Conservation (phyloP, 1,140 invertebrate species). For the Metaphire vulgaris region DNA sequence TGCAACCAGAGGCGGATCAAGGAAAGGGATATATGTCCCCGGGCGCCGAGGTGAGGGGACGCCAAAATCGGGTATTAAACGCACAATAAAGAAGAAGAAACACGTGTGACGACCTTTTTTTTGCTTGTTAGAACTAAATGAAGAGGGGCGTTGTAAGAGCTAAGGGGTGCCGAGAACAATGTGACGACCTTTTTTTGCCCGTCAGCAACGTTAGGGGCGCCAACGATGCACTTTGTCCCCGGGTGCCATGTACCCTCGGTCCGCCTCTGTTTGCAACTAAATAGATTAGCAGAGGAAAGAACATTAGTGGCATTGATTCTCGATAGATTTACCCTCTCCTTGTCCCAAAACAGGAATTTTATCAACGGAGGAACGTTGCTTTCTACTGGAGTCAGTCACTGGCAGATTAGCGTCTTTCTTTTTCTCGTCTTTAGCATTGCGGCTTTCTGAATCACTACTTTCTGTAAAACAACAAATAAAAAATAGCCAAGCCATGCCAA, state of each 20-base stretch:
- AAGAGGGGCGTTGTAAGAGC: no score
- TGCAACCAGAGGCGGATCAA: no score
- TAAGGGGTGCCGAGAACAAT: no score
- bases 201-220: no score
- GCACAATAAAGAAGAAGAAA: no score
- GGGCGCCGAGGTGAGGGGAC: no score
- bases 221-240: not conserved
- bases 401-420: not conserved
- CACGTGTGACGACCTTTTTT: no score
- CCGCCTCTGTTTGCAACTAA: not conserved
- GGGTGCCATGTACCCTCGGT: not conserved
- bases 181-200: not conserved
- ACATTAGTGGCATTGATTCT: not conserved
- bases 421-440: not conserved
- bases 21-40: no score
- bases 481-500: not conserved
- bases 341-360: not conserved
- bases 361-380: not conserved
- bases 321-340: not conserved
- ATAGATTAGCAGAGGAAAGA: no score
- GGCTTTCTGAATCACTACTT: not conserved
- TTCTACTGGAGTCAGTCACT: not conserved
- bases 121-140: no score
- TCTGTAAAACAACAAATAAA: not conserved
- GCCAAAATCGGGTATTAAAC: no score